Evolutionary conservation across 2,113 vertebrate species (phyloP), one percentile per base, ranked within the genome.

Genomic region (Cygnus atratus): DNA sequence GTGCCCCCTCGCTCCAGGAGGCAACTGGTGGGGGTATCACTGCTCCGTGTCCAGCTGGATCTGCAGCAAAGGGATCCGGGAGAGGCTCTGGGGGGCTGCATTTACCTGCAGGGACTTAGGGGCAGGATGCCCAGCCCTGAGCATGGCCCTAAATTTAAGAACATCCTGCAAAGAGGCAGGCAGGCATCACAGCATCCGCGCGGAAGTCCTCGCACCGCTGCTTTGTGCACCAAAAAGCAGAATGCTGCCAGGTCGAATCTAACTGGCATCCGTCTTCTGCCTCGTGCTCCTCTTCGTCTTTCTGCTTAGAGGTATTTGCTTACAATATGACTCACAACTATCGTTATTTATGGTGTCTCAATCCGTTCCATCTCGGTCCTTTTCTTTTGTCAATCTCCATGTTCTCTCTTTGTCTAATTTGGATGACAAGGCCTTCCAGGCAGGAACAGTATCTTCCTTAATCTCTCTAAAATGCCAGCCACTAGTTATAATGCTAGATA

Each of bases 121-220:
- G 35, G 39, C 77, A 66, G 61, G 20, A 8, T 1, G 17, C 1
- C n/a, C 76, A 79, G 76, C 72, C 77, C 61, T 11, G 75, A 54
- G 55, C 0, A 0, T 14, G 37, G 67, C 13, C 80, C 66, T 7
- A 2, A 4, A 0, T 29, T 10, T n/a, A 26, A 6, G 9, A 33
- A 3, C 1, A 3, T 11, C 67, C 78, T 11, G 24, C 25, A 13
- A 43, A 72, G 37, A 68, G 39, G 46, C 84, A 46, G 63, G 7
- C 28, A 5, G 65, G 35, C 3, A 2, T 6, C 54, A 1, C 22
- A 35, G 43, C 28, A 15, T 12, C 80, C 33, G 0, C 0, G 9
- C 33, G 31, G 26, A 66, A 15, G 10, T 82, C 73, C 58, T 41
- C n/a, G 1, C 59, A 2, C 66, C 28, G 1, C 74, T 18, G 39